Percentiles rank a stretch among this genome's conserved stretches.
phyloP scores from a whole-genome alignment of 2,797 vertebrate species.

The Lutjanus argentimaculatus region DNA sequence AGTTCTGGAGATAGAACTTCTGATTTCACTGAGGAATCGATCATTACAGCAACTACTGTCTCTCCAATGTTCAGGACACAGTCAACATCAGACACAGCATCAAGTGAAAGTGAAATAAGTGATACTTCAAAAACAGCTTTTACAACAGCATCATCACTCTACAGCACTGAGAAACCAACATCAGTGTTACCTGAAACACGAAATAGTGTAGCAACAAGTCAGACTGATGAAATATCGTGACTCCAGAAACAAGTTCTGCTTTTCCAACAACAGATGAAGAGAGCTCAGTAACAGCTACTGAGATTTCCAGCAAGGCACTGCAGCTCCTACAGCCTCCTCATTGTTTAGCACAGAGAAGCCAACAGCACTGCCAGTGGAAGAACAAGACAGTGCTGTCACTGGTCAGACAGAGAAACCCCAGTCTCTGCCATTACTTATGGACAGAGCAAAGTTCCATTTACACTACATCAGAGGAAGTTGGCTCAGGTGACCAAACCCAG shows the following conservation, averaged over 20 bases:
- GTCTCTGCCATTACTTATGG: neutral
- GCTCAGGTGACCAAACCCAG: slow-evolving; percentile 42
- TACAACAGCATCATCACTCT: neutral
- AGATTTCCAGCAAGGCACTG: fast-evolving
- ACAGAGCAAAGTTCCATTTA: neutral
- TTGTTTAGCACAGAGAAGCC: neutral
- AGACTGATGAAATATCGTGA: neutral
- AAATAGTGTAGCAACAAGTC: neutral
- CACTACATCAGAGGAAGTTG: slow-evolving; percentile 14
- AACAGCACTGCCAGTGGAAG: neutral
- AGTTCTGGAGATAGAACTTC: slow-evolving; percentile 36
- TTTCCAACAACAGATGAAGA: neutral
- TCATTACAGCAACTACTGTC: neutral
- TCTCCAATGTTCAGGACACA: too few species aligned
- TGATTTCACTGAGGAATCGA: neutral
- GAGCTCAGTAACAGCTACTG: neutral
- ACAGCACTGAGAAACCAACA: slow-evolving; percentile 22
- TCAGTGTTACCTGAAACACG: neutral
- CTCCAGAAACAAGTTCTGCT: neutral
- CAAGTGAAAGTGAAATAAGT: neutral
- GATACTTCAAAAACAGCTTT: neutral
- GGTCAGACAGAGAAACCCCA: too few species aligned
- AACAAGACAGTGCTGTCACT: neutral
- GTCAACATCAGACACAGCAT: neutral
- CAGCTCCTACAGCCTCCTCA: neutral